Percentiles rank a stretch among this genome's conserved stretches.
Evolutionary conservation across 2,113 vertebrate genomes (phyloP).

Genomic region (Equus quagga): DNA sequence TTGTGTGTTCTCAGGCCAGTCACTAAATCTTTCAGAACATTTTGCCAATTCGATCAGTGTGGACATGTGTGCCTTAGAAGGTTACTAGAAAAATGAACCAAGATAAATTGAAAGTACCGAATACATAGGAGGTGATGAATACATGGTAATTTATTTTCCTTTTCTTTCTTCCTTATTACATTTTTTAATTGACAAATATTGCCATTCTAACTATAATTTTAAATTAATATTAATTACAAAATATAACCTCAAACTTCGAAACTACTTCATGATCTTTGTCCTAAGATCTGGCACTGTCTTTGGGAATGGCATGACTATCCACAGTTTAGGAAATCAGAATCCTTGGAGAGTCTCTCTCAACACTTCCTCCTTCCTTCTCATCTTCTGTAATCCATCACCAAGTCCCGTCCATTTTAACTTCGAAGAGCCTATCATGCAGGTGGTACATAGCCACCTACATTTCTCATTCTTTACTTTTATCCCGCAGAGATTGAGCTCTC

Average conservation of each 20-base stretch:
- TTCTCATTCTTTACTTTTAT: neutral
- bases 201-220: neutral
- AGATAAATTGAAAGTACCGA: neutral
- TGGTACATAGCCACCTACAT: neutral
- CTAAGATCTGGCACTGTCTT: fast-evolving
- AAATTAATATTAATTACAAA: neutral
- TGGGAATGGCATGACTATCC: neutral
- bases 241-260: neutral
- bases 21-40: neutral
- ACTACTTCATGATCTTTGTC: neutral
- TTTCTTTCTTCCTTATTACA: neutral
- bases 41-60: neutral
- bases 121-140: neutral
- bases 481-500: neutral
- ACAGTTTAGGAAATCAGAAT: neutral
- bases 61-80: neutral
- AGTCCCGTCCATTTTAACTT: neutral
- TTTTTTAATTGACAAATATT: neutral
- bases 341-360: neutral
- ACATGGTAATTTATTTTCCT: neutral
- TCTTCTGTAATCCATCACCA: neutral
- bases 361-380: neutral
- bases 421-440: neutral
- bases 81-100: neutral
- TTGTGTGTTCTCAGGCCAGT: neutral